Percentiles rank a stretch among this genome's conserved stretches.
These are phyloP conservation scores for Dasyornis broadbenti DNA, from an alignment of 2,113 vertebrate species.

Conservation along the genomic window DNA sequence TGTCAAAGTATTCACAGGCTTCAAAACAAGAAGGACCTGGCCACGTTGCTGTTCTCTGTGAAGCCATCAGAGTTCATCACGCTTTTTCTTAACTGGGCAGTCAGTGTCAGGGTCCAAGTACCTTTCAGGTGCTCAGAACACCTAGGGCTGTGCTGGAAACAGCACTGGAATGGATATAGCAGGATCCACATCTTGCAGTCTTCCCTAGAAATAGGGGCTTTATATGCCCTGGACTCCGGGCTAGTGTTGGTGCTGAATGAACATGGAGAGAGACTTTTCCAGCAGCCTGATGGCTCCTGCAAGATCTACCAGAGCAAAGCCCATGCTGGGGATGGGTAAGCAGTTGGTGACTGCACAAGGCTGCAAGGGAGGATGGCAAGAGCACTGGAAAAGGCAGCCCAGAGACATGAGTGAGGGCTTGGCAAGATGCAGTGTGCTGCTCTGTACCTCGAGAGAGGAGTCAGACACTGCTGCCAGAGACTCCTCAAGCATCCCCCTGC, in stretches of 20 bases:
- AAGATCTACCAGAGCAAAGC: background rate
- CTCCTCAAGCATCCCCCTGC: background rate
- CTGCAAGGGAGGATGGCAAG: background rate
- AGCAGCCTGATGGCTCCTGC: background rate
- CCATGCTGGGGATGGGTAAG: background rate
- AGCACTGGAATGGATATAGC: background rate
- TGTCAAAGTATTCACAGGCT: background rate
- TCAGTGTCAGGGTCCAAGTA: background rate
- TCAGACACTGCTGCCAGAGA: background rate
- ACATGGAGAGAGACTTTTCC: background rate
- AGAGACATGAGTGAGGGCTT: background rate
- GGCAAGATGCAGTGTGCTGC: background rate
- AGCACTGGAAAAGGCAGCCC: background rate
- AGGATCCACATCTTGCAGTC: background rate
- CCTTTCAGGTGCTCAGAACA: background rate
- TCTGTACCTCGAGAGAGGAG: background rate
- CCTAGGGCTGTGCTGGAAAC: background rate
- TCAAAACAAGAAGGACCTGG: background rate
- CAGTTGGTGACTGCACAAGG: slow-evolving; percentile 12
- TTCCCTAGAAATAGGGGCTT: background rate
- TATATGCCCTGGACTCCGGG: fast-evolving
- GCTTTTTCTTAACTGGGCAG: background rate
- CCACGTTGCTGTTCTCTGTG: fast-evolving
- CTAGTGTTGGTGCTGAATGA: fast-evolving
- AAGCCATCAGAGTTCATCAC: background rate